Evolutionary conservation across 1,140 invertebrate genomes (phyloP).

Genomic region (Acyrthosiphon pisum): DNA sequence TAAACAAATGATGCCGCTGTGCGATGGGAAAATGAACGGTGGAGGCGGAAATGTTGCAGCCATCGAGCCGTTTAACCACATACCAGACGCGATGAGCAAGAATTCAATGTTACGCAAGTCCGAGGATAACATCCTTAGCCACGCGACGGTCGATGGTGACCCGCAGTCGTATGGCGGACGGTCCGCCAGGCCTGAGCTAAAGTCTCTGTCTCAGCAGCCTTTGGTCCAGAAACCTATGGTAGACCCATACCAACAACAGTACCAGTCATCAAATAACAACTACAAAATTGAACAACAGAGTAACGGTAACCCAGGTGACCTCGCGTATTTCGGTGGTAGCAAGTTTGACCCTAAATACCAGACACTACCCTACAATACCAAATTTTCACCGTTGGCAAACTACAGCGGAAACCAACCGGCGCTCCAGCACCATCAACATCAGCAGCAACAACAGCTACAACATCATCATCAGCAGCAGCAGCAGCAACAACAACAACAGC

Average conservation of each 20-base stretch:
- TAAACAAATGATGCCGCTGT: slow-evolving; percentile 44
- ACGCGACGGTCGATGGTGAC: slow-evolving; percentile 62
- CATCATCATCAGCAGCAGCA: slow-evolving; percentile 37
- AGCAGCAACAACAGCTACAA: slow-evolving; percentile 63
- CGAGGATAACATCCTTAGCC: slow-evolving; percentile 62
- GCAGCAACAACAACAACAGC: slow-evolving; percentile 20
- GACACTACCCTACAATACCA: slow-evolving; percentile 82
- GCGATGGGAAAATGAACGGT: slow-evolving; percentile 34
- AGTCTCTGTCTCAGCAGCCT: slow-evolving; percentile 39
- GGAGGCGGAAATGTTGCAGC: slow-evolving; percentile 49
- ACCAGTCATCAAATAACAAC: slow-evolving; percentile 57
- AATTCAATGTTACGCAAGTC: slow-evolving; percentile 59
- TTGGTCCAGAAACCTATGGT: background rate
- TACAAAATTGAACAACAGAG: slow-evolving; percentile 57
- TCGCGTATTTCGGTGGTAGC: slow-evolving; percentile 68
- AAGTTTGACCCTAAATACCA: slow-evolving; percentile 94
- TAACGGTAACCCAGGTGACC: slow-evolving; percentile 59
- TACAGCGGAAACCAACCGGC: slow-evolving; percentile 12
- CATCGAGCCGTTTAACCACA: slow-evolving; percentile 56
- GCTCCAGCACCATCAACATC: slow-evolving; percentile 61
- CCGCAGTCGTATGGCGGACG: slow-evolving; percentile 62
- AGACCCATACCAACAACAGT: slow-evolving; percentile 60
- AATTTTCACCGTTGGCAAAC: slow-evolving; percentile 58
- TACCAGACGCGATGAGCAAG: slow-evolving; percentile 42
- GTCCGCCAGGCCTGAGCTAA: background rate